phyloP scores from a whole-genome alignment of 2,797 vertebrate genomes.

The Botia kubotai region DNA sequence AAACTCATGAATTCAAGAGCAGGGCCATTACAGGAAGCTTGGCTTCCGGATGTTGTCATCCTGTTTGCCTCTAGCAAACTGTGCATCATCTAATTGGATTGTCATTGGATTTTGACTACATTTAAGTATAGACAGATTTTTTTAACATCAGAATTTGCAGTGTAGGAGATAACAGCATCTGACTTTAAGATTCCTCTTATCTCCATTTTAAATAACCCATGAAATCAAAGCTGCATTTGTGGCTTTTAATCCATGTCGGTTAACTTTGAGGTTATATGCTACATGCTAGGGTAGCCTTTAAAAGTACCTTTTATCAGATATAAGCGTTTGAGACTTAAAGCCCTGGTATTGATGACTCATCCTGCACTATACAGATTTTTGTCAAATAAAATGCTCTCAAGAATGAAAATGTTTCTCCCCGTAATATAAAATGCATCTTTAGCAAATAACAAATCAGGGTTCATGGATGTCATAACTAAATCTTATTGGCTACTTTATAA shows the following conservation, averaged over 20 bases:
- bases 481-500: not conserved
- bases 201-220: too few species aligned
- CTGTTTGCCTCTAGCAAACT: not conserved
- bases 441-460: not conserved
- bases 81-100: not conserved
- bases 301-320: not conserved
- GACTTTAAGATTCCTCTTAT: too few species aligned
- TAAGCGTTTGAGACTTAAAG: not conserved
- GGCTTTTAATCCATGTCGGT: too few species aligned
- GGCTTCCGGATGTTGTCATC: constrained; percentile 15
- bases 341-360: not conserved
- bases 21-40: not conserved
- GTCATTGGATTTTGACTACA: not conserved
- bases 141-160: not conserved
- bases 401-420: not conserved
- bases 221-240: too few species aligned
- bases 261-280: too few species aligned
- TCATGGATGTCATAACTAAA: not conserved
- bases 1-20: constrained; percentile 21
- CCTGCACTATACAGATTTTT: not conserved
- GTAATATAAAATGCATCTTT: not conserved
- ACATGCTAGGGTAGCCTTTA: too few species aligned
- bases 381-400: not conserved
- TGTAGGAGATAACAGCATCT: not conserved
- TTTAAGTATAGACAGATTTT: not conserved